phyloP scores from a whole-genome alignment of 64 coral and sea anemone genomes.

The Actinia equina region DNA sequence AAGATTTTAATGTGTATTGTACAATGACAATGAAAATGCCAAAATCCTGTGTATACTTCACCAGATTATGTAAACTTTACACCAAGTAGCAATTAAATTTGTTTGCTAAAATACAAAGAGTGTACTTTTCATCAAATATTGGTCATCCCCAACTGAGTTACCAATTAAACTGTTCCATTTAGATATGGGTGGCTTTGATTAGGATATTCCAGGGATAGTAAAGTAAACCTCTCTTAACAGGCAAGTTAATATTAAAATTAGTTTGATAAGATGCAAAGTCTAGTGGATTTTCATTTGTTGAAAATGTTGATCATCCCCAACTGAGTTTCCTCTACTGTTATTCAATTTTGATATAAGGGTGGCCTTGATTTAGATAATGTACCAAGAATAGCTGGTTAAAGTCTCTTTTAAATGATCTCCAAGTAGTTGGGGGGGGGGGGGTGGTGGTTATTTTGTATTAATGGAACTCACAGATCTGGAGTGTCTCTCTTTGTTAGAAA shows the following conservation, averaged over 20 bases:
- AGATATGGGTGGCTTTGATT: slow-evolving; percentile 1
- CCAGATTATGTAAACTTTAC: slow-evolving; percentile 7
- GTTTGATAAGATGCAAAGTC: background rate
- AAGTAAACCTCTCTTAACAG: too few relatives aligned
- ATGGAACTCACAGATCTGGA: background rate
- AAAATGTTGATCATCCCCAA: too few relatives aligned
- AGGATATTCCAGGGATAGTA: too few relatives aligned
- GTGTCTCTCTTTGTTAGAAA: background rate
- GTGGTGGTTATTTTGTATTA: background rate
- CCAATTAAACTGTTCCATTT: slow-evolving; percentile 1
- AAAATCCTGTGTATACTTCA: background rate
- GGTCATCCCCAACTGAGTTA: background rate
- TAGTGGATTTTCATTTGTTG: background rate
- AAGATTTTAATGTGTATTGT: slow-evolving; percentile 11
- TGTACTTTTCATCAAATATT: slow-evolving; percentile 6
- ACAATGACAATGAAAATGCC: slow-evolving; percentile 3
- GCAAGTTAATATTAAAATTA: too few relatives aligned
- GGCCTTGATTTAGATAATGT: too few relatives aligned
- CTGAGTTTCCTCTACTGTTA: too few relatives aligned
- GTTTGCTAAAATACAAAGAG: slow-evolving; percentile 4
- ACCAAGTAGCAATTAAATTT: slow-evolving; percentile 9
- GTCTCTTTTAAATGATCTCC: too few relatives aligned
- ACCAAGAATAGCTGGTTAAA: too few relatives aligned
- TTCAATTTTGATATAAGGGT: too few relatives aligned
- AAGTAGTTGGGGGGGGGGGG: too few relatives aligned